Evolutionary conservation across 2,113 vertebrate genomes (phyloP).

Genomic region (Crocuta crocuta): DNA sequence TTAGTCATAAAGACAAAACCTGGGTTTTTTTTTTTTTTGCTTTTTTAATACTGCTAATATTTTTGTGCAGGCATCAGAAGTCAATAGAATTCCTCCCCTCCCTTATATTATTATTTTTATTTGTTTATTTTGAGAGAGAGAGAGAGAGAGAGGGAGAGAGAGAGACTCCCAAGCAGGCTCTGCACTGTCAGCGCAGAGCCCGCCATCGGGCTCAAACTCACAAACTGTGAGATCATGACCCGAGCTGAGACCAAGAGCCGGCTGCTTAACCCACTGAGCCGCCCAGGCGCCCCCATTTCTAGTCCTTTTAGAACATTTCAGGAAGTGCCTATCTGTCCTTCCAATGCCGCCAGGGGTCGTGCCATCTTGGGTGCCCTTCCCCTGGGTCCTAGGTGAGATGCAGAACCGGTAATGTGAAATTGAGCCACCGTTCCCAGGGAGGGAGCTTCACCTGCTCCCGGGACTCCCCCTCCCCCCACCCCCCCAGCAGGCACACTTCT

Average conservation of each 20-base stretch:
- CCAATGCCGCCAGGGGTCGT: background rate
- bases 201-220: no score
- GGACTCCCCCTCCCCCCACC: no score
- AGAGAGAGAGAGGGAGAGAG: no score
- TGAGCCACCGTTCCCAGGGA: background rate
- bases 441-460: background rate
- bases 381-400: background rate
- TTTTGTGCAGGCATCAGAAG: background rate
- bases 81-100: background rate
- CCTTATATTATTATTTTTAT: background rate
- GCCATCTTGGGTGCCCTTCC: background rate
- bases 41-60: background rate
- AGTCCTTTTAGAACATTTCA: background rate
- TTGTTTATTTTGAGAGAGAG: no score
- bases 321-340: background rate
- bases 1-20: slow-evolving; percentile 70
- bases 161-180: no score
- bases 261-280: no score
- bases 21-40: background rate
- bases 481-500: background rate
- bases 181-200: no score
- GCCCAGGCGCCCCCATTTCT: background rate
- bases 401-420: no score
- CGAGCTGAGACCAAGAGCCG: no score
- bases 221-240: no score